Conservation (phyloP, 1,140 invertebrate species). For the Pogonomyrmex barbatus region DNA sequence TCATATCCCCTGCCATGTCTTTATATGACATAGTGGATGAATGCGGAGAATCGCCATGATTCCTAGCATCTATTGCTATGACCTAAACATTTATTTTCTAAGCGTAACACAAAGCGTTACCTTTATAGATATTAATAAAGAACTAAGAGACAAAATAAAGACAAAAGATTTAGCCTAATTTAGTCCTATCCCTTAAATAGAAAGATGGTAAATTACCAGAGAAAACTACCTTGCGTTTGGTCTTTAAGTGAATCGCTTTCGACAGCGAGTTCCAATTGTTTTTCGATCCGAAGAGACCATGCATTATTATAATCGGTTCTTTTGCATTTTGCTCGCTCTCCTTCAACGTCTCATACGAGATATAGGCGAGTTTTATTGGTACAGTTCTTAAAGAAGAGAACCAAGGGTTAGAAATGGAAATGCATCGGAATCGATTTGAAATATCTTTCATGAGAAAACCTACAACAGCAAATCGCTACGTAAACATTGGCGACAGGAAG, state of each 20-base stretch:
- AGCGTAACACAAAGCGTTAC: background rate
- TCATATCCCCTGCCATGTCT: conserved; percentile 91
- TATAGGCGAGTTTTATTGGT: conserved; percentile 87
- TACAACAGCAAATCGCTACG: conserved; percentile 2
- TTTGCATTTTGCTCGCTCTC: conserved; percentile 72
- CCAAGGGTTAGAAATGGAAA: background rate
- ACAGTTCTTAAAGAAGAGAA: conserved; percentile 51
- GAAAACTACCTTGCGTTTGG: conserved; percentile 87
- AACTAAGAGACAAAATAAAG: background rate
- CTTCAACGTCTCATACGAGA: conserved; percentile 86
- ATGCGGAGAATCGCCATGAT: conserved; percentile 97
- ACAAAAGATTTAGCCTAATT: conserved; percentile 14
- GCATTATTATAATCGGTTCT: conserved; percentile 92
- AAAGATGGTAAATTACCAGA: background rate
- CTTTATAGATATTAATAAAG: background rate
- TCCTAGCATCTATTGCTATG: conserved; percentile 93
- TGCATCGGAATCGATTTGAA: background rate
- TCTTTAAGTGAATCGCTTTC: conserved; percentile 90
- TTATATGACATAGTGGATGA: conserved; percentile 89
- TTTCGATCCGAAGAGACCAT: conserved; percentile 95
- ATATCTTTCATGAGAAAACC: background rate
- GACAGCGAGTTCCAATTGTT: conserved; percentile 94
- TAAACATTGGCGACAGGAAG: conserved; percentile 32
- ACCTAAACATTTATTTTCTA: conserved; percentile 86
- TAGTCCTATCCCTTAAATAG: background rate